Evolutionary conservation across 2,797 vertebrate species (phyloP).

Genomic region (Eulemur coronatus): DNA sequence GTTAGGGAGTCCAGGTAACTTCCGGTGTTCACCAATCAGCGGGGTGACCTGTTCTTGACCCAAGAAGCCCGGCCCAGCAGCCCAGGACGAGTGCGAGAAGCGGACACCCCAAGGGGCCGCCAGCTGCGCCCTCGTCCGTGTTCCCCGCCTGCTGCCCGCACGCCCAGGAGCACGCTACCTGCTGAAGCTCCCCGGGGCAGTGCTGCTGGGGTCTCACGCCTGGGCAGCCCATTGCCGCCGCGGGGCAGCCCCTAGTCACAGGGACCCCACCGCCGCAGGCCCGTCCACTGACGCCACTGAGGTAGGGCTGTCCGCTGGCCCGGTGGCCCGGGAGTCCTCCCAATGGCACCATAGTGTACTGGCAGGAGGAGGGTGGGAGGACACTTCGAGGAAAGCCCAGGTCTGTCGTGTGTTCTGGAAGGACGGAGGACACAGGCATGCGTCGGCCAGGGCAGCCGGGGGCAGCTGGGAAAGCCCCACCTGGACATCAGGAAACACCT

Average conservation of each 20-base stretch:
- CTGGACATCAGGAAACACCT: neutral
- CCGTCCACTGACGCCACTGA: slow-evolving; percentile 70
- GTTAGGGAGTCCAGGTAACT: neutral
- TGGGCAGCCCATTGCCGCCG: slow-evolving; percentile 82
- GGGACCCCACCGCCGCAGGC: slow-evolving; percentile 83
- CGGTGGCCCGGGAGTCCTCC: slow-evolving; percentile 88
- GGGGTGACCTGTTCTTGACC: neutral
- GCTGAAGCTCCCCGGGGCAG: slow-evolving; percentile 85
- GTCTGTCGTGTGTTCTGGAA: slow-evolving; percentile 94
- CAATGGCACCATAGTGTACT: slow-evolving; percentile 97
- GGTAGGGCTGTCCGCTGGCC: slow-evolving; percentile 85
- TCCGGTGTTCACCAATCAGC: accelerated
- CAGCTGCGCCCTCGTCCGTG: accelerated
- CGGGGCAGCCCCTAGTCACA: slow-evolving; percentile 79
- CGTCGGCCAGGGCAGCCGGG: neutral
- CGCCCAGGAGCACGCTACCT: slow-evolving; percentile 83
- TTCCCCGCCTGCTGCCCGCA: accelerated
- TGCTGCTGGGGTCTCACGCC: slow-evolving; percentile 88
- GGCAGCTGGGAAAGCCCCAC: neutral
- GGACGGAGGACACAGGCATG: neutral
- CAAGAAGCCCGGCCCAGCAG: neutral
- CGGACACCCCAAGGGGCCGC: neutral
- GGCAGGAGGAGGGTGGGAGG: slow-evolving; percentile 91
- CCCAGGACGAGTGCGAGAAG: neutral
- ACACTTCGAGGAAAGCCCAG: slow-evolving; percentile 91